phyloP scores from a whole-genome alignment of 2,797 vertebrate species.

The Pantherophis alleghaniensis region DNA sequence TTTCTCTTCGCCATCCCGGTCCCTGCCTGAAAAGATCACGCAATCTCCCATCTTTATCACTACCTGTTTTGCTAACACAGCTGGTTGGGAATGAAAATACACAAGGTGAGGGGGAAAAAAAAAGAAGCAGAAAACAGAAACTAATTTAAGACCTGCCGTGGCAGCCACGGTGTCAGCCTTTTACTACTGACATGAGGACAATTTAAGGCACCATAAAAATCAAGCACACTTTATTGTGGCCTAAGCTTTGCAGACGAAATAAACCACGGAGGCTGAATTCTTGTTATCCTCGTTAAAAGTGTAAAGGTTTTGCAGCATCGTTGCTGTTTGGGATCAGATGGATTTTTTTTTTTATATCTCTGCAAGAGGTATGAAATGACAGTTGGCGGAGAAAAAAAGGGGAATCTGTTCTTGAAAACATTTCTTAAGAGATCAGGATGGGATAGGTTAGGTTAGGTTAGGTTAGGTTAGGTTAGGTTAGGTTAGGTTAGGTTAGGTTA shows the following conservation, averaged over 20 bases:
- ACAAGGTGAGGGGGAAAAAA: neutral
- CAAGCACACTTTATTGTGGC: neutral
- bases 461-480: no score
- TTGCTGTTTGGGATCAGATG: neutral
- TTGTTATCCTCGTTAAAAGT: neutral
- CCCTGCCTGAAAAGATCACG: neutral
- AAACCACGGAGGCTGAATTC: neutral
- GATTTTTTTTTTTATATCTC: neutral
- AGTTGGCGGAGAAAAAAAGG: neutral
- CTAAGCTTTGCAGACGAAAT: neutral
- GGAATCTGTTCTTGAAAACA: neutral
- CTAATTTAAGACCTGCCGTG: neutral
- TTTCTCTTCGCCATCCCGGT: neutral
- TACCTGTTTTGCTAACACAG: neutral
- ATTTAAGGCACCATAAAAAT: neutral
- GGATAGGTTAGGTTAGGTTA: neutral
- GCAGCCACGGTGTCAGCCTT: neutral
- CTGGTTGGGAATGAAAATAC: neutral
- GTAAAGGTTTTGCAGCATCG: neutral
- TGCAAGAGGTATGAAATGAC: neutral
- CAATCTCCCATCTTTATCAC: neutral
- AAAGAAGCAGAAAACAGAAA: neutral
- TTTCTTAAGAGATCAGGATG: neutral
- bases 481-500: accelerated
- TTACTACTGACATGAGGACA: neutral